Base-by-base conservation (phyloP, 2,797 vertebrate species). In the Spea hammondii region DNA sequence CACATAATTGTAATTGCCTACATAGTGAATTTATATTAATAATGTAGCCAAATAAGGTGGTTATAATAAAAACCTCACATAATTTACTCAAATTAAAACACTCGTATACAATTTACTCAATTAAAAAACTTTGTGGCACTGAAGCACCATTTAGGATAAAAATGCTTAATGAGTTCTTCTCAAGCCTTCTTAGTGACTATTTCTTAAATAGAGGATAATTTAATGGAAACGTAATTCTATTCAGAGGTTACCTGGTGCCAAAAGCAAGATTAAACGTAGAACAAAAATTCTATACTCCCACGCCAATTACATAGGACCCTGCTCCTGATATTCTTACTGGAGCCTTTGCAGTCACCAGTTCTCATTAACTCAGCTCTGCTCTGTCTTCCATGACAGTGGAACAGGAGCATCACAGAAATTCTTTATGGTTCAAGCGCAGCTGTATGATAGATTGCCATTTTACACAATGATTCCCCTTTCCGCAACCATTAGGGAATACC, bases 251-350 rank as follows among this genome's bases (percentile, higher is more conserved):
- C 5, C 32, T 47, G 8, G 64, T 1, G 46, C 32, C 10, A 65
- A 65, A 65, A 65, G 32, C 46, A 47, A 65, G 45, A 65, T 65
- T 65, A 65, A 65, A 65, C 46, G 9, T 45, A 65, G 64, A 65
- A 65, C 51, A 45, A 44, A 65, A 10, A 9, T 17, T 8, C 9
- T 46, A 65, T 47, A 46, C 64, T 65, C 32, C 64, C 32, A 45
- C 4, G 46, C 46, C 64, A 65, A 65, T 65, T 65, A 65, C 64
- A 45, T 11, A 65, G 64, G 64, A 6, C 44, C 44, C 12, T 65
- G 44, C 64, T 65, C 10, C 64, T 65, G 64, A 11, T 44, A 65
- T 65, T 44, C 46, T 32, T 65, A 65, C 64, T 65, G 12, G 32
- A 65, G 8, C 46, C 64, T 65, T 65, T 62, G 59, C 59, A 62